Base-by-base conservation (phyloP, 1,140 invertebrate genomes). In the Macrobrachium nipponense region DNA sequence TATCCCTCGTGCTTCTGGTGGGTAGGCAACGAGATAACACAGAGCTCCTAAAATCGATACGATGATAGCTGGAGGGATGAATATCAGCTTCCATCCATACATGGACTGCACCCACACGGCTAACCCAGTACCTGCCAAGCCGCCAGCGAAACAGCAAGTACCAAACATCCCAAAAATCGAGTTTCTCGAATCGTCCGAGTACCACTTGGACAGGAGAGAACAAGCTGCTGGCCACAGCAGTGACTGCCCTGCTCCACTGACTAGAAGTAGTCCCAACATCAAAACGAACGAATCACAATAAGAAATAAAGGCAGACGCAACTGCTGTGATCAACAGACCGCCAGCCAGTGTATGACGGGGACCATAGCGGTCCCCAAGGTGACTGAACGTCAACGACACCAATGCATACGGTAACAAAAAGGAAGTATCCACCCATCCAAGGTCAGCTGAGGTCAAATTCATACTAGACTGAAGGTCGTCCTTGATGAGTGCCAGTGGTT, bases 321-420 rank as follows among this genome's bases (percentile, higher is more conserved):
- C 51, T 12, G 51, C 3, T 51, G 51, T 10, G 7, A 51, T 51
- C 0, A 51, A 5, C 8, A 51, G 51, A 51, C 51, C 51, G 0
- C 51, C 51, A 51, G 51, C 51, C 51, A 51, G 51, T 51, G 51
- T 51, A 8, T 10, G 51, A 51, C 51, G 51, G 12, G 51, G 51
- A 51, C 51, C 51, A 51, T 51, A 51, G 12, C 51, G 7, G 51
- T 51, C 51, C 12, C 51, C 51, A 10, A 51, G 12, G 51, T 51
- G 51, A 51, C 51, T 51, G 51, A 51, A 6, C 90, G 91, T 84
- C 87, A 93, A 91, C 90, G 92, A 92, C 88, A 92, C 91, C 4
- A 91, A 27, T 36, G 92, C 92, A 90, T 93, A 93, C 4, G 93
- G 93, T 27, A 93, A 88, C 12, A 93, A 89, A 15, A 93, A 89